Evolutionary conservation across 2,113 vertebrate species (phyloP), one percentile per base, ranked within the genome.

Genomic region (Halcyon senegalensis): DNA sequence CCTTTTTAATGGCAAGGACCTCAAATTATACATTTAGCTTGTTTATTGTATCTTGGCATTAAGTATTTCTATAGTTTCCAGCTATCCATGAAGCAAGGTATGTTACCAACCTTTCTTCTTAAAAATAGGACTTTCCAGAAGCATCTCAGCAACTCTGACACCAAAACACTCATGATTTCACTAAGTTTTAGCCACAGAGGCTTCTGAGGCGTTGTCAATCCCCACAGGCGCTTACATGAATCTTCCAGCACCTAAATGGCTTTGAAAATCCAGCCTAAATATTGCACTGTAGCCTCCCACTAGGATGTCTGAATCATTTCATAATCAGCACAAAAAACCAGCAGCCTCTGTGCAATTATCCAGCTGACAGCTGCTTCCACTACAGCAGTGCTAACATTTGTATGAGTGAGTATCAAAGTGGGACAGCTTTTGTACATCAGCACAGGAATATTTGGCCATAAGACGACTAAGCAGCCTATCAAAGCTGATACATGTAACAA

Each of bases 331-430:
- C 0, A 3, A 89, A 95, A 89, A 56, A 25, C 44, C 76, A 86
- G 90, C 85, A 93, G 92, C 75, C 58, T 93, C 72, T 0, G 0
- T 69, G 90, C 84, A 94, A 73, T 92, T 89, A 94, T 87, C 89
- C 90, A 92, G 94, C 92, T 90, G 96, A 96, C 95, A 96, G 94
- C 94, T 96, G 92, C 86, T 92, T 84, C 90, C 77, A 75, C 77
- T 90, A 76, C 66, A 84, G 92, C 83, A 64, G 44, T 11, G 56
- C 86, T 94, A 87, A 84, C 8, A 0, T 91, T 92, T 82, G 33
- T 87, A 53, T 53, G 90, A 93, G 41, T 28, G 67, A 95, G 77
- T 43, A 90, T 60, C 95, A 94, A 95, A 94, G 86, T 27, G 80
- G 83, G 84, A 89, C 62, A 92, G 95, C 69, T 82, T 95, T 87